Evolutionary conservation across 64 coral and sea anemone species (phyloP).

Genomic region (Pachyseris speciosa): DNA sequence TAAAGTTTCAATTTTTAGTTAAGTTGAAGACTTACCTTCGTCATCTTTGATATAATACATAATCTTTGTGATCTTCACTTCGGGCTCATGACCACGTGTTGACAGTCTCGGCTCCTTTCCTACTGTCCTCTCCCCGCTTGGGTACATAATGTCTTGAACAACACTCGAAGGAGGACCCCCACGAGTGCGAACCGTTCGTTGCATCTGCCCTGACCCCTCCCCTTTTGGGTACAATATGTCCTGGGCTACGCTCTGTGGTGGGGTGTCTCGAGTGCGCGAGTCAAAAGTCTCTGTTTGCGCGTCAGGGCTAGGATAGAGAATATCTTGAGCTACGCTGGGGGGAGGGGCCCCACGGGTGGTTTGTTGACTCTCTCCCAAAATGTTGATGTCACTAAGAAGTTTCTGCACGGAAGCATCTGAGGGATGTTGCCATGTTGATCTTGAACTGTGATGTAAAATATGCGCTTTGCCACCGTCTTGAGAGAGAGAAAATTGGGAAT

Average conservation of each 20-base stretch:
- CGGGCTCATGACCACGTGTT: constrained; percentile 85
- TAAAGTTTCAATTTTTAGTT: background rate
- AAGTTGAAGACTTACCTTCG: constrained; percentile 36
- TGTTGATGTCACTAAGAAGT: constrained; percentile 68
- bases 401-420: constrained; percentile 84
- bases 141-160: constrained; percentile 62
- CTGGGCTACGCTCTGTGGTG: constrained; percentile 68
- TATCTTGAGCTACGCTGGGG: constrained; percentile 61
- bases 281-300: background rate
- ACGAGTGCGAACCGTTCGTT: background rate
- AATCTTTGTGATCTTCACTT: constrained; percentile 77
- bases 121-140: constrained; percentile 1
- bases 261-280: constrained; percentile 25
- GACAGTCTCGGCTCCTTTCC: background rate
- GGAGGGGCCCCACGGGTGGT: constrained; percentile 84
- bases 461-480: background rate
- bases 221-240: constrained; percentile 72
- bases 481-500: constrained; percentile 43
- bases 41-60: constrained; percentile 72
- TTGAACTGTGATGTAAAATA: constrained; percentile 46
- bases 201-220: background rate
- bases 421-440: constrained; percentile 75
- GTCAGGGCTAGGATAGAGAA: constrained; percentile 59
- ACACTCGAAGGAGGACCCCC: constrained; percentile 47
- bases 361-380: constrained; percentile 51